A percentile compares a stretch with the other conserved stretches of the same genome.
Evolutionary conservation across 2,797 vertebrate species (phyloP).

Genomic region (Potorous gilbertii): DNA sequence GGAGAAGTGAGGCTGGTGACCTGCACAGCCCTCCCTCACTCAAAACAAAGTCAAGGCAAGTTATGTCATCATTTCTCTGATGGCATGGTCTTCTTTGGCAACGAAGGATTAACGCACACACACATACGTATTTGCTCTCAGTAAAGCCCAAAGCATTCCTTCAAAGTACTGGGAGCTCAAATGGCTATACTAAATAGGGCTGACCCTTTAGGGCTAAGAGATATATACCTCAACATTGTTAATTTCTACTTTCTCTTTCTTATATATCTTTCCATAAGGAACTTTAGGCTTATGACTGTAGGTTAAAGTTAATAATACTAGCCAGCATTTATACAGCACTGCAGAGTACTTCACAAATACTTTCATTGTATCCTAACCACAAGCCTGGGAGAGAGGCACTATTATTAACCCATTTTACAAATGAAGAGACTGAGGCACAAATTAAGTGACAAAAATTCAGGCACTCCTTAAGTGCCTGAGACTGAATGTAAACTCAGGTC

Average conservation of each 20-base stretch:
- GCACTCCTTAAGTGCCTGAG: background rate
- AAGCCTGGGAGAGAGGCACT: background rate
- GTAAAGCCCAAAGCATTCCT: background rate
- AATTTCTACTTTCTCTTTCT: background rate
- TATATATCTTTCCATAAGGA: background rate
- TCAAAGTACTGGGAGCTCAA: too few relatives aligned
- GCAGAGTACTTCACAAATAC: background rate
- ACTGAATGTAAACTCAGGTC: background rate
- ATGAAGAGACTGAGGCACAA: background rate
- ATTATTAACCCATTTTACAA: background rate
- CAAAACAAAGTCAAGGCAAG: too few relatives aligned
- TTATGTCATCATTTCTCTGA: too few relatives aligned
- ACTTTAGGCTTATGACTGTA: too few relatives aligned
- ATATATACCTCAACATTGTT: background rate
- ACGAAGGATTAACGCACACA: too few relatives aligned
- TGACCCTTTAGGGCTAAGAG: background rate
- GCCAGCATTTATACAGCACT: background rate
- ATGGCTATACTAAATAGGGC: too few relatives aligned
- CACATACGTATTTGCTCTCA: background rate
- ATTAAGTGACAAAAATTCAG: background rate
- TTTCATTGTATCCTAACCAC: background rate
- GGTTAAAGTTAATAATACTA: background rate
- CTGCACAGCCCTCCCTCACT: too few relatives aligned
- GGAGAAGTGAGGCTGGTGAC: too few relatives aligned
- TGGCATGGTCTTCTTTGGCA: too few relatives aligned